Conservation (phyloP, 2,888 invertebrate genomes). For the Athetis lepigone region DNA sequence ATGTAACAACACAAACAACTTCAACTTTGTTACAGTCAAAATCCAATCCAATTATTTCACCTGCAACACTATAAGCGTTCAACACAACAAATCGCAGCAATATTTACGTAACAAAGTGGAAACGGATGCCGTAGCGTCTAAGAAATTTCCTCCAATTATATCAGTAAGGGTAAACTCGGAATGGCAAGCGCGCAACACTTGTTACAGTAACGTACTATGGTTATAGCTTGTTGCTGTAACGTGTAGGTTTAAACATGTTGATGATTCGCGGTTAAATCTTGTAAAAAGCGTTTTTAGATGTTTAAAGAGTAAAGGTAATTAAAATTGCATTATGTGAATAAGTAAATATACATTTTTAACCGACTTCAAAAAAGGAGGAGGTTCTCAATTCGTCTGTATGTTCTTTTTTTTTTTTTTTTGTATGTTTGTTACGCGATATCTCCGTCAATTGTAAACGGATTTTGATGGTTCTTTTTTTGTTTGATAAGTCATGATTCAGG, state of each 20-base stretch:
- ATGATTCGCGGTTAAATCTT: not conserved
- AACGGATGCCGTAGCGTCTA: conserved; percentile 37
- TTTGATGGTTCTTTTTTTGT: too few relatives aligned
- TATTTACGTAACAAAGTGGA: conserved; percentile 39
- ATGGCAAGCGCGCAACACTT: conserved; percentile 38
- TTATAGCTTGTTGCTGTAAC: conserved; percentile 33
- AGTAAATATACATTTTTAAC: too few relatives aligned
- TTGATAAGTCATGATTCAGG: too few relatives aligned
- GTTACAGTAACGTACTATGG: conserved; percentile 23
- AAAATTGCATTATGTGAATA: too few relatives aligned
- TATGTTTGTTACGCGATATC: too few relatives aligned
- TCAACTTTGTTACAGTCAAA: not conserved
- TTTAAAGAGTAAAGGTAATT: too few relatives aligned
- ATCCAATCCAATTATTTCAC: conserved; percentile 11
- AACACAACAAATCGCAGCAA: conserved; percentile 21
- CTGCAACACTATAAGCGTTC: conserved; percentile 1
- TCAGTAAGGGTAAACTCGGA: conserved; percentile 38
- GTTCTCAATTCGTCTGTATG: too few relatives aligned
- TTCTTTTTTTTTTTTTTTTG: too few relatives aligned
- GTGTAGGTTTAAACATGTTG: conserved; percentile 10
- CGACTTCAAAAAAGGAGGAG: too few relatives aligned
- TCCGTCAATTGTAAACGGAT: too few relatives aligned
- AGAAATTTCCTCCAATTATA: conserved; percentile 64
- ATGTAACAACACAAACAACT: not conserved
- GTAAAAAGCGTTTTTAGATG: too few relatives aligned